Evolutionary conservation across 2,113 vertebrate genomes (phyloP), one percentile per base, ranked within the genome.

Genomic region (Pampusana beccarii): DNA sequence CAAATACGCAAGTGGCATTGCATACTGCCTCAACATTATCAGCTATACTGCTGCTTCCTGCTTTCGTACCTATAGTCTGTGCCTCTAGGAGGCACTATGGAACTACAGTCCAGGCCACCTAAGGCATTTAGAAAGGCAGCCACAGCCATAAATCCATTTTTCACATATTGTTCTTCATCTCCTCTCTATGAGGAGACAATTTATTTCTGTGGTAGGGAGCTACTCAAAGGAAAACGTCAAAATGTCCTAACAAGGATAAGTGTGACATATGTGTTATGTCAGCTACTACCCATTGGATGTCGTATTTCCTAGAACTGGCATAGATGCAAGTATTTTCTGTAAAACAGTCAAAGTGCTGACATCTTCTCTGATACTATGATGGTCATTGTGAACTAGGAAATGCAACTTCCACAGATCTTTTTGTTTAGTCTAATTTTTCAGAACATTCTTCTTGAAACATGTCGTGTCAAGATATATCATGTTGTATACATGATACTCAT

Each of bases 191-290:
- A 91, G 88, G 83, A 96, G 65, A 92, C 92, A 88, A 97, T 96
- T 97, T 96, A 94, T 91, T 93, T 94, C 88, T 96, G 96, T 86
- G 93, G 96, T 95, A 90, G 83, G 29, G 61, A 95, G 65, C 93
- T 94, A 93, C 96, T 94, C 92, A 94, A 96, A 95, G 83, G 80
- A 93, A 97, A 97, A 93, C 96, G 95, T 96, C 96, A 95, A 93
- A 95, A 97, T 92, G 86, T 86, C 91, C 88, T 92, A 95, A 92
- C 93, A 94, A 89, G 90, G 86, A 91, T 90, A 92, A 96, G 90
- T 92, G 91, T 89, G 77, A 97, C 96, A 96, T 93, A 95, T 89
- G 96, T 86, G 88, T 93, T 94, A 75, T 93, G 93, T 94, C 96
- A 97, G 92, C 83, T 88, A 92, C 77, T 87, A 81, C 77, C 86